A percentile compares a stretch with the other conserved stretches of the same genome.
These are phyloP conservation scores for Capreolus pygargus DNA, from an alignment of 2,113 vertebrate species.

Conservation along the genomic window DNA sequence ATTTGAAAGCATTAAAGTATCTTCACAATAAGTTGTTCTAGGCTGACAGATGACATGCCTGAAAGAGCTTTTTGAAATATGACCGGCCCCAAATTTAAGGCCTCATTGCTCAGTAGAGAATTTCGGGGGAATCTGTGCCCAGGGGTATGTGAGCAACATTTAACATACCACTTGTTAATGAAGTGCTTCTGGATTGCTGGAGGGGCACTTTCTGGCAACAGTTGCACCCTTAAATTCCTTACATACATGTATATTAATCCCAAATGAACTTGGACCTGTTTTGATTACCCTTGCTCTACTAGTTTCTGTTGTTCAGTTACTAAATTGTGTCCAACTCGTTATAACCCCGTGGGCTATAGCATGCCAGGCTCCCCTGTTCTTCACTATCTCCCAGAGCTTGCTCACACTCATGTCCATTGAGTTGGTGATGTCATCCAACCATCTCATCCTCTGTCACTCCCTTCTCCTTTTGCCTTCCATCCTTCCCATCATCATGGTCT, in stretches of 20 bases:
- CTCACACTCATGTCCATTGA: not conserved
- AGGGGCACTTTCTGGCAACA: not conserved
- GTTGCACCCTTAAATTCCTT: constrained; percentile 29
- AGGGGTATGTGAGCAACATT: constrained; percentile 47
- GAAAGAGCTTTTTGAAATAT: constrained; percentile 23
- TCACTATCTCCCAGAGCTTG: not conserved
- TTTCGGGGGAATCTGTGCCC: constrained; percentile 11
- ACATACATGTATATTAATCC: constrained; percentile 14
- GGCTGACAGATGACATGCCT: not conserved
- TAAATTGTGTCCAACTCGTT: fast-evolving
- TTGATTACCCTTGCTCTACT: not conserved
- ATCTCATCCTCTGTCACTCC: not conserved
- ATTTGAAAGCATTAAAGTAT: not conserved
- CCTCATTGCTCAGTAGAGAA: not conserved
- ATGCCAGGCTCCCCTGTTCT: not conserved
- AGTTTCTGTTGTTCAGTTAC: not conserved
- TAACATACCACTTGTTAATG: constrained; percentile 58
- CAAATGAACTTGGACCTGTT: not conserved
- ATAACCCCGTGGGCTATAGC: not conserved
- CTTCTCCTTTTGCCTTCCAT: not conserved
- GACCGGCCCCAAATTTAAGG: constrained; percentile 5
- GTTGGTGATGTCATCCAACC: not conserved
- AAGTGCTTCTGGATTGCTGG: constrained; percentile 33
- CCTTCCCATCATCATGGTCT: not conserved
- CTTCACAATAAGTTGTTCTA: not conserved